These are phyloP conservation scores for Tenualosa ilisha DNA, from an alignment of 2,797 vertebrate species.

Conservation along the genomic window DNA sequence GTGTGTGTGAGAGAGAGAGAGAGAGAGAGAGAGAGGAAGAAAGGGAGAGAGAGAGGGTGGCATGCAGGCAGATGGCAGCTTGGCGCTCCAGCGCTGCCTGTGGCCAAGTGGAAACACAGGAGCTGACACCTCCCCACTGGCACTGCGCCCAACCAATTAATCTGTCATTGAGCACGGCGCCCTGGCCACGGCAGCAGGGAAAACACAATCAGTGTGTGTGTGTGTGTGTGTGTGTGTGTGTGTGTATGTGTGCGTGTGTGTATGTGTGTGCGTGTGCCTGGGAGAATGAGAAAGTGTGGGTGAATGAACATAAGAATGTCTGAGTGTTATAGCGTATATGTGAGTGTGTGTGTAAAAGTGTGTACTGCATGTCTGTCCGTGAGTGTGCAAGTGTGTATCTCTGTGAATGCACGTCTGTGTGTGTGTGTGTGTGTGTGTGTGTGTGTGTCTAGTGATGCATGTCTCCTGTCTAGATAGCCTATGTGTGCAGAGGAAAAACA, in stretches of 20 bases:
- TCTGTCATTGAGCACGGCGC: slow-evolving; percentile 43
- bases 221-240: too few species aligned
- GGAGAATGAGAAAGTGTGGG: background rate
- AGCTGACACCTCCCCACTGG: slow-evolving; percentile 27
- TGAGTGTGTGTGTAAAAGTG: slow-evolving; percentile 29
- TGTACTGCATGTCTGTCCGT: slow-evolving; percentile 33
- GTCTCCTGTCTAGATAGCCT: too few species aligned
- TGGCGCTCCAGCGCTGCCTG: slow-evolving; percentile 34
- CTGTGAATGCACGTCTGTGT: background rate
- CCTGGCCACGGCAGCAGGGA: slow-evolving; percentile 13
- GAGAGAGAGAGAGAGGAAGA: background rate
- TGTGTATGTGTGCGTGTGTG: too few species aligned
- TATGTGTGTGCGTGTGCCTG: too few species aligned
- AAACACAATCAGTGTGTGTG: background rate
- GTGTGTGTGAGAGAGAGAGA: too few species aligned
- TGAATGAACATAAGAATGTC: too few species aligned
- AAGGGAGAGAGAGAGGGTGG: background rate
- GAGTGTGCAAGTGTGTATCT: slow-evolving; percentile 25
- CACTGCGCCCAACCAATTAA: slow-evolving; percentile 50
- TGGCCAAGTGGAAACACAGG: slow-evolving; percentile 21
- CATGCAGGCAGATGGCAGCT: slow-evolving; percentile 43
- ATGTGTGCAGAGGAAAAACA: background rate
- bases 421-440: too few species aligned
- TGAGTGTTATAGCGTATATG: slow-evolving; percentile 28
- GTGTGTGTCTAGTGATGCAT: background rate